These are phyloP conservation scores for Linnaemya tessellans DNA, from an alignment of 2,888 invertebrate species.

Conservation along the genomic window DNA sequence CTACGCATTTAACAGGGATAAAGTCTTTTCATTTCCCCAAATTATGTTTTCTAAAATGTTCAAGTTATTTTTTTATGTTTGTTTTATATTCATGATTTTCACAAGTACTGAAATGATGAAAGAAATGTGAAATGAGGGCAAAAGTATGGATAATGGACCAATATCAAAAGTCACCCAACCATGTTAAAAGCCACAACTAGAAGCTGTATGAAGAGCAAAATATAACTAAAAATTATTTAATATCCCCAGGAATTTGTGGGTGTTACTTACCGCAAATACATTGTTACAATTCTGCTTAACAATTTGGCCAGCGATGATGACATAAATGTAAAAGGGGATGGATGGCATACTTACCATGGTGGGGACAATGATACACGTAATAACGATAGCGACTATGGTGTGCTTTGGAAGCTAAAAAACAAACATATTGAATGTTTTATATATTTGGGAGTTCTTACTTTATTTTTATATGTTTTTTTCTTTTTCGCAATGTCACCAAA, in stretches of 20 bases:
- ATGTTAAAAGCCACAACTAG: conserved; percentile 41
- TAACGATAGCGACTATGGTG: conserved; percentile 40
- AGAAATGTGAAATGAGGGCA: conserved; percentile 56
- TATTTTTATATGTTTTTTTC: conserved; percentile 35
- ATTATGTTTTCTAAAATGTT: conserved; percentile 32
- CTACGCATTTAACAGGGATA: neutral
- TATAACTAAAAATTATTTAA: conserved; percentile 53
- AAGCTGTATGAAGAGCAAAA: neutral
- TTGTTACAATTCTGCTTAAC: conserved; percentile 46
- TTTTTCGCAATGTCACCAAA: conserved; percentile 69
- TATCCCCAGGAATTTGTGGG: conserved; percentile 67
- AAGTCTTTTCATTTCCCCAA: conserved; percentile 20
- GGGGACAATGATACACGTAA: conserved; percentile 41
- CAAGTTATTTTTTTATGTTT: conserved; percentile 13
- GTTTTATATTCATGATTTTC: conserved; percentile 45
- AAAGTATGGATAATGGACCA: conserved; percentile 69
- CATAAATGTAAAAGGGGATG: conserved; percentile 17
- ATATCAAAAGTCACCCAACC: conserved; percentile 65
- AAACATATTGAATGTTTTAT: conserved; percentile 54
- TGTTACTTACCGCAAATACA: conserved; percentile 66
- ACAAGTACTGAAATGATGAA: conserved; percentile 49
- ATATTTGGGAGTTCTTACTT: conserved; percentile 54
- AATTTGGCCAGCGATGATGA: conserved; percentile 61
- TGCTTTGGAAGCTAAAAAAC: conserved; percentile 56
- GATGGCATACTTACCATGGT: conserved; percentile 6